Base-by-base conservation (phyloP, 2,888 invertebrate genomes). In the Cancer borealis region DNA sequence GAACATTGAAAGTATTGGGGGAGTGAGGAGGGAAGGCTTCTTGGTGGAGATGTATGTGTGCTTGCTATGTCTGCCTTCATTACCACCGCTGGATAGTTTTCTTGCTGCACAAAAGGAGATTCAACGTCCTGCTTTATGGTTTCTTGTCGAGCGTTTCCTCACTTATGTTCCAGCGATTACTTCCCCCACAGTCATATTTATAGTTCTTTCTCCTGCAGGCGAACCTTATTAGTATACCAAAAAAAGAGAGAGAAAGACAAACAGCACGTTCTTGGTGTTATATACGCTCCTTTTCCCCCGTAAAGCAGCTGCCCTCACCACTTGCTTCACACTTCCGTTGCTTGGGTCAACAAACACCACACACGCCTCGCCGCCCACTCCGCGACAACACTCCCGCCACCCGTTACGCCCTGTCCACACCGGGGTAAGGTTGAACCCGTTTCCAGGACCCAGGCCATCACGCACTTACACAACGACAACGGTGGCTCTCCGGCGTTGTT, bases 1-100 rank as follows among this genome's bases (percentile, higher is more conserved):
- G 84, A 84, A 84, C 84, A 84, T 84, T 84, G 84, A 39, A 84
- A 84, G 39, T 84, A 84, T 84, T 84, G 84, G 84, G 84, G 84
- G 84, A 84, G 84, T 84, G 84, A 84, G 39, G 39, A n/a, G 84
- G 84, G 84, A 10, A 39, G 84, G 84, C 39, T 84, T 12, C 84
- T 39, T 84, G 84, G 84, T 1, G 73, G 39, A 14, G 84, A 84
- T 39, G 14, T 39, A 39, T 84, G 84, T 17, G 14, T 39, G 84
- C 84, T 39, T 39, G 12, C 39, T 84, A 4, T 84, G 84, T 39
- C 84, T 39, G 30, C 84, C 30, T 84, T 84, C 39, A 39, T 39
- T 39, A 39, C 39, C 54, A 84, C 30, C 39, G 39, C 84, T 3
- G 8, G 39, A 84, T 39, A 84, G 84, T 84, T 84, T 84, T 84